These are phyloP conservation scores for Linurgus olivaceus DNA, from an alignment of 2,797 vertebrate species.

Conservation along the genomic window DNA sequence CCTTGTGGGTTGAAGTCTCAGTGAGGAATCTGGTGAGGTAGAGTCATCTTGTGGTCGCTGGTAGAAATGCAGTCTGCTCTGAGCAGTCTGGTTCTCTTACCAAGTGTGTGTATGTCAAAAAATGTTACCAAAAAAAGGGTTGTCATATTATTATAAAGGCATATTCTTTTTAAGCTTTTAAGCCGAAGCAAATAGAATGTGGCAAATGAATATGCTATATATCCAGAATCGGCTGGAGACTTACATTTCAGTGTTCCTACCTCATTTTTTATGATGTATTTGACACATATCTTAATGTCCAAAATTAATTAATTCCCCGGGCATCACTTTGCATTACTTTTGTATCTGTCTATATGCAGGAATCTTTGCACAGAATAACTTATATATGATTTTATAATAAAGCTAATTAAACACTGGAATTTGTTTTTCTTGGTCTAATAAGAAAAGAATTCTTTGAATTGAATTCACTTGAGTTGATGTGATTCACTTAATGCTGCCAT, in stretches of 20 bases:
- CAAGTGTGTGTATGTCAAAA: neutral
- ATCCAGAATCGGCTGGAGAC: neutral
- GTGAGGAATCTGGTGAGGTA: conserved; percentile 46
- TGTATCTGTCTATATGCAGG: rapidly evolving
- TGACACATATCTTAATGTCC: neutral
- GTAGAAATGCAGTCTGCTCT: conserved; percentile 17
- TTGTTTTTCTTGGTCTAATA: neutral
- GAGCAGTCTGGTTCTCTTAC: neutral
- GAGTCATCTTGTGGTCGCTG: conserved; percentile 76
- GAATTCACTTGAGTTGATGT: neutral
- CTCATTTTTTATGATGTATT: neutral
- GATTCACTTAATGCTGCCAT: conserved; percentile 43
- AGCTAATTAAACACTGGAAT: neutral
- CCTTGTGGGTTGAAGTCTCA: neutral
- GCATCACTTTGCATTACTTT: neutral
- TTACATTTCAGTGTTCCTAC: neutral
- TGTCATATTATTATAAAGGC: neutral
- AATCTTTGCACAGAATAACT: neutral
- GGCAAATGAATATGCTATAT: neutral
- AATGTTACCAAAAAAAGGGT: neutral
- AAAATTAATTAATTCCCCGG: neutral
- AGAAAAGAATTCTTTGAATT: neutral
- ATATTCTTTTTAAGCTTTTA: neutral
- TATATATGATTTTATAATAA: neutral
- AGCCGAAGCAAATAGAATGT: neutral